A percentile compares a stretch with the other conserved stretches of the same genome.
Evolutionary conservation across 2,113 vertebrate genomes (phyloP).

Genomic region (Mustelus asterias): DNA sequence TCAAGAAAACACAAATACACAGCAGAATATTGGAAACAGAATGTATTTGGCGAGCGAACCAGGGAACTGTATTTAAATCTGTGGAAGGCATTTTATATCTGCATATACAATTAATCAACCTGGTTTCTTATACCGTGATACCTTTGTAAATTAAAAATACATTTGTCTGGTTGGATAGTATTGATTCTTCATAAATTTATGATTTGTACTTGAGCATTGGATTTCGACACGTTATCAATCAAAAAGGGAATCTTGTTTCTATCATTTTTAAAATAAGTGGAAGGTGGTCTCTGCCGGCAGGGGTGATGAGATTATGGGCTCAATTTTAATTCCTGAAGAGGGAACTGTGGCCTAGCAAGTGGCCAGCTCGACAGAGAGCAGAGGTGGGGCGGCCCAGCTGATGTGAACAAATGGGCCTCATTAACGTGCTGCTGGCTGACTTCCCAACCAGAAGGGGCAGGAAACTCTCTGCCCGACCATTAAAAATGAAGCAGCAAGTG

Average conservation of each 20-base stretch:
- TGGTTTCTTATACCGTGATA: background rate
- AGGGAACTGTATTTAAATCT: background rate
- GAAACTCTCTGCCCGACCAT: background rate
- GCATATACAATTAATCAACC: background rate
- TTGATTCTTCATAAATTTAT: background rate
- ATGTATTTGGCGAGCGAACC: background rate
- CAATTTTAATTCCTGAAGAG: background rate
- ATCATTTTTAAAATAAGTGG: background rate
- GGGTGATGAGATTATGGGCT: background rate
- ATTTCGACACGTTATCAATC: background rate
- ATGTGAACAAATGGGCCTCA: background rate
- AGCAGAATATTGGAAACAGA: background rate
- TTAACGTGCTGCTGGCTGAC: background rate
- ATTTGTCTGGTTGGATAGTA: background rate
- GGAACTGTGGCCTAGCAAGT: background rate
- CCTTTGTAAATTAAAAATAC: background rate
- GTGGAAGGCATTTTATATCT: background rate
- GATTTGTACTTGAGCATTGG: background rate
- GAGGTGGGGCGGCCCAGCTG: background rate
- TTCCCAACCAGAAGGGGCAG: background rate
- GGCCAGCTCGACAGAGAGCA: background rate
- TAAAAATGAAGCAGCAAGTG: background rate
- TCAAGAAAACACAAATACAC: background rate
- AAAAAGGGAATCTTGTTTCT: background rate
- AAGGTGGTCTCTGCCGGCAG: background rate